Conservation (phyloP, 2,888 invertebrate species). For the Chesias legatella region DNA sequence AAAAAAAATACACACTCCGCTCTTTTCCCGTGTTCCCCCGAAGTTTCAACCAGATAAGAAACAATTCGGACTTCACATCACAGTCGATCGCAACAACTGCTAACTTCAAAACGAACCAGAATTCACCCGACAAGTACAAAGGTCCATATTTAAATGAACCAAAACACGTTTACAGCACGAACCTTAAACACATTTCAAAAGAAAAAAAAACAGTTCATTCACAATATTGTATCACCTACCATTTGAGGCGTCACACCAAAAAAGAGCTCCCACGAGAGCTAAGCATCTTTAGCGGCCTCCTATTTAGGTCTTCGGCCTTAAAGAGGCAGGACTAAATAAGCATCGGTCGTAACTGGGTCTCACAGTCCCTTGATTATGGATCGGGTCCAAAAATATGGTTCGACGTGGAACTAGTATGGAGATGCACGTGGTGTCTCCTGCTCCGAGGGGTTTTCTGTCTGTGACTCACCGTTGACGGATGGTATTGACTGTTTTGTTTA, state of each 20-base stretch:
- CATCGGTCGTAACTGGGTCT: slow-evolving; percentile 44
- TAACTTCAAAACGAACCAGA: too few relatives aligned
- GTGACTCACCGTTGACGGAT: slow-evolving; percentile 20
- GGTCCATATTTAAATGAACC: slow-evolving; percentile 20
- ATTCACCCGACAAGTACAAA: slow-evolving; percentile 1
- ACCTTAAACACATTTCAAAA: slow-evolving; percentile 30
- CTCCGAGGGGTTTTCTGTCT: slow-evolving; percentile 43
- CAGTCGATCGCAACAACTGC: too few relatives aligned
- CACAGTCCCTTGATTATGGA: slow-evolving; percentile 59
- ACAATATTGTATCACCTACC: slow-evolving; percentile 48
- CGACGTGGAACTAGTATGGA: slow-evolving; percentile 51
- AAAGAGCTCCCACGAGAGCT: slow-evolving; percentile 52
- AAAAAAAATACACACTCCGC: too few relatives aligned
- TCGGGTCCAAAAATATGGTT: slow-evolving; percentile 71
- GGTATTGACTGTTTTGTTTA: slow-evolving; percentile 9
- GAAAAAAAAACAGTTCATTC: slow-evolving; percentile 27
- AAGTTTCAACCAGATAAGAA: too few relatives aligned
- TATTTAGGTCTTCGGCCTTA: slow-evolving; percentile 55
- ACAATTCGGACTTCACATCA: too few relatives aligned
- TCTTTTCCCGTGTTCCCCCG: too few relatives aligned
- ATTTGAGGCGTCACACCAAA: slow-evolving; percentile 53
- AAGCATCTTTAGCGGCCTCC: slow-evolving; percentile 56
- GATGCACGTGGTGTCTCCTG: slow-evolving; percentile 65
- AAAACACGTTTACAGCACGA: slow-evolving; percentile 13
- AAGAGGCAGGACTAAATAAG: slow-evolving; percentile 57